Percentiles rank a stretch among this genome's conserved stretches.
phyloP scores from a whole-genome alignment of 2,797 vertebrate genomes.

The Sebastes oblongus region DNA sequence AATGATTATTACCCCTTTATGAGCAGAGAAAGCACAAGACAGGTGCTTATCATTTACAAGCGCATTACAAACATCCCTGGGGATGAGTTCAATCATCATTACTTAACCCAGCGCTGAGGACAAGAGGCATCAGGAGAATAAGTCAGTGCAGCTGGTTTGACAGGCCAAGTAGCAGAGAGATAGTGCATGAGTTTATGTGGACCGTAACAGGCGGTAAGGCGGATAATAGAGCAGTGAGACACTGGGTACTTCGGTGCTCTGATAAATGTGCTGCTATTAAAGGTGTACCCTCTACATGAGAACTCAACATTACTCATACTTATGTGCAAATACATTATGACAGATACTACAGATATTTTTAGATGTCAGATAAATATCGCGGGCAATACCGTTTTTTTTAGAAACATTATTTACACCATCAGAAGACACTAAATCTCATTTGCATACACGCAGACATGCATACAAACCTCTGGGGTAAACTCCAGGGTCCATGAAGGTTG shows the following conservation, averaged over 20 bases:
- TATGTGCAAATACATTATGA: not conserved
- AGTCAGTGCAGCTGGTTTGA: constrained; percentile 5
- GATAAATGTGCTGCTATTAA: constrained; percentile 31
- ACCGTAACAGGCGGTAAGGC: constrained; percentile 19
- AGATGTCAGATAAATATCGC: not conserved
- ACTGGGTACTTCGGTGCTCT: not conserved
- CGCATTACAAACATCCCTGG: constrained; percentile 40
- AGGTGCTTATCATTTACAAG: constrained; percentile 61
- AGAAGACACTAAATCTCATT: not conserved
- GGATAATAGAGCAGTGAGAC: constrained; percentile 29
- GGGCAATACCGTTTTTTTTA: not conserved
- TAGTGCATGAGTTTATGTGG: not conserved
- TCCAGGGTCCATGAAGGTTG: constrained; percentile 99
- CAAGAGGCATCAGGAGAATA: not conserved
- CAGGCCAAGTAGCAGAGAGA: constrained; percentile 27
- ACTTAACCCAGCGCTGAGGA: constrained; percentile 10
- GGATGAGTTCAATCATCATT: constrained; percentile 39
- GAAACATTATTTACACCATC: not conserved
- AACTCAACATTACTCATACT: constrained; percentile 3
- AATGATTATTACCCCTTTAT: constrained; percentile 55
- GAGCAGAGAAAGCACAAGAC: constrained; percentile 27
- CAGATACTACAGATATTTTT: not conserved
- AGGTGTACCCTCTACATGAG: not conserved
- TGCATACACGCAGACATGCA: not conserved
- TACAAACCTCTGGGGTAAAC: constrained; percentile 91